Evolutionary conservation across 2,113 vertebrate species (phyloP).

Genomic region (Panthera tigris): DNA sequence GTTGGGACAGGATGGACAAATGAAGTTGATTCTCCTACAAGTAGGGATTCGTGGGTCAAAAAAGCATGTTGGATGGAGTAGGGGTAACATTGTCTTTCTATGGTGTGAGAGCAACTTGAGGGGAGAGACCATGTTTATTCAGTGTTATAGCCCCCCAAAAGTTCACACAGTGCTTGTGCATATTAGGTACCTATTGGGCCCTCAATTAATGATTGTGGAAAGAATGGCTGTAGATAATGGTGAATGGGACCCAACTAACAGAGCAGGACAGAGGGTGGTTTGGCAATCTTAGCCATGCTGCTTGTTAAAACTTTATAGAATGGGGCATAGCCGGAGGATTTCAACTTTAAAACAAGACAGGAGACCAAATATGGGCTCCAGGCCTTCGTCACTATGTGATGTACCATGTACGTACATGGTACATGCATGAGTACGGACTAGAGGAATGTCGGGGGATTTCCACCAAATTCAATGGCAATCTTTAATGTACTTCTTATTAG

Average conservation of each 20-base stretch:
- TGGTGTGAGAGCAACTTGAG: not conserved
- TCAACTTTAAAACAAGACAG: not conserved
- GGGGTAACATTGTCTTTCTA: not conserved
- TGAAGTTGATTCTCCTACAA: not conserved
- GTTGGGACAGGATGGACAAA: not conserved
- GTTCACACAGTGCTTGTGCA: not conserved
- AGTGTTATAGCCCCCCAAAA: too few species aligned
- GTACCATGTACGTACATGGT: too few species aligned
- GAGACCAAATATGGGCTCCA: not conserved
- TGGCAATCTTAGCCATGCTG: not conserved
- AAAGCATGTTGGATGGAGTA: not conserved
- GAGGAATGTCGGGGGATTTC: not conserved
- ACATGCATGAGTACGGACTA: not conserved
- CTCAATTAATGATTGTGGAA: not conserved
- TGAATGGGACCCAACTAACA: not conserved
- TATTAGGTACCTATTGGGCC: too few species aligned
- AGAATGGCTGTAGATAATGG: not conserved
- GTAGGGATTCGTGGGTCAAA: not conserved
- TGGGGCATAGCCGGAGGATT: not conserved
- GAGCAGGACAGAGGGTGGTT: not conserved
- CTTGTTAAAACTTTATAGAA: not conserved
- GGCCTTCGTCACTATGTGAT: not conserved
- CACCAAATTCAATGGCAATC: not conserved
- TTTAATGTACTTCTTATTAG: not conserved
- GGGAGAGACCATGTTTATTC: not conserved